A percentile compares a stretch with the other conserved stretches of the same genome.
Conservation (phyloP, 2,888 invertebrate genomes). For the Ennomos quercinarius region DNA sequence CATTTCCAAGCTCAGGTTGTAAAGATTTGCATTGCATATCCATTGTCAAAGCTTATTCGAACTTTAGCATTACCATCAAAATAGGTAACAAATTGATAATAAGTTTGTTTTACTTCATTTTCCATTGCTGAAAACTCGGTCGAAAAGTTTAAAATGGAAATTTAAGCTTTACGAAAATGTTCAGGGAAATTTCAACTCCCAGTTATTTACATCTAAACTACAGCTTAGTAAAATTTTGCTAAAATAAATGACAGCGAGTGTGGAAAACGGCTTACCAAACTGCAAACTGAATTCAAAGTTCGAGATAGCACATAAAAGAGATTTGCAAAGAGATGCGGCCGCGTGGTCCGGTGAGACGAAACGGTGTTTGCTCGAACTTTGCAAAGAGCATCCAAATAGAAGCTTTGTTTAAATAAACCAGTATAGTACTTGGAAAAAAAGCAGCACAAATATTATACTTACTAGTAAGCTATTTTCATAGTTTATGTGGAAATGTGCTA, state of each 20-base stretch:
- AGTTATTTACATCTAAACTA: conserved; percentile 20
- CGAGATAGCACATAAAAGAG: conserved; percentile 46
- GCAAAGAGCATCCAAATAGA: conserved; percentile 43
- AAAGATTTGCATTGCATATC: conserved; percentile 17
- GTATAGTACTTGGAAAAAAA: background rate
- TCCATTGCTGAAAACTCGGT: background rate
- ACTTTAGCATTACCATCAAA: no score
- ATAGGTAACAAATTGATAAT: no score
- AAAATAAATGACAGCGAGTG: conserved; percentile 25
- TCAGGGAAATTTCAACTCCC: background rate
- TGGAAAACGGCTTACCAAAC: conserved; percentile 33
- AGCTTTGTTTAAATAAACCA: conserved; percentile 43
- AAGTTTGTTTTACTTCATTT: no score
- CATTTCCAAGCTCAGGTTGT: conserved; percentile 28
- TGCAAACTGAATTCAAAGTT: conserved; percentile 45
- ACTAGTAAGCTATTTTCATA: background rate
- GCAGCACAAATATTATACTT: background rate
- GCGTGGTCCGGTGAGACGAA: conserved; percentile 37
- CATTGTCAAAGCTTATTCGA: background rate
- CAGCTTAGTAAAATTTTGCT: conserved; percentile 18
- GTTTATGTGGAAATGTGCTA: no score
- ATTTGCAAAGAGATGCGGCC: conserved; percentile 41
- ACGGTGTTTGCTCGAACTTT: conserved; percentile 39
- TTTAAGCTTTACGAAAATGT: conserved; percentile 1
- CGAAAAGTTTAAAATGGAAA: conserved; percentile 4